Base-by-base conservation (phyloP, 2,888 invertebrate species). In the Chalcis sispes region DNA sequence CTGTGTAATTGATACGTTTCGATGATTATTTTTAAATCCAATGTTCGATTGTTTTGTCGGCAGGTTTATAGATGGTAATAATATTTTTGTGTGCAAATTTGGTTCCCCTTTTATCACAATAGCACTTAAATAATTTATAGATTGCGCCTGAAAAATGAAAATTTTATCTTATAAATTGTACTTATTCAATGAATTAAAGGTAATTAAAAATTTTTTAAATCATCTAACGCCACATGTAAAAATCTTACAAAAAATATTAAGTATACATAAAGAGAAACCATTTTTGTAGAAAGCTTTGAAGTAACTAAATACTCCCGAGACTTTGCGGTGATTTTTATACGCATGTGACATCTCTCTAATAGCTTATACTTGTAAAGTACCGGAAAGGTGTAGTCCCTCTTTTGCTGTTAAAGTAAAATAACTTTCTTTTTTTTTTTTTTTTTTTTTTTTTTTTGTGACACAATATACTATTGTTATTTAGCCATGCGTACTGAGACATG, bases 361-460 rank as follows among this genome's bases (percentile, higher is more conserved):
- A 72, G 72, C 72, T 29, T 40, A 56, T 32, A 4, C 64, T 56
- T 72, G 72, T 72, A 15, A n/a, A 72, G n/a, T 4, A 64, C 56
- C 64, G 72, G 72, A 72, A 62, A 62, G n/a, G 1, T 13, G 40
- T 62, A 62, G 42, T 62, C 18, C 10, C 13, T 27, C 40, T 62
- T 42, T 15, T n/a, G 18, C 25, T 20, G 8, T 18, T 1, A 32
- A 29, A 40, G n/a, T 18, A 52, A 20, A 23, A 18, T 40, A 71
- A 62, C 62, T 62, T 62, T 61, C 54, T 54, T 71, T 23, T 18
- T 29, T 13, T 52, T 20, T 23, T n/a, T 48, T n/a, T n/a, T 1
- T n/a, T n/a, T n/a, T n/a, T 48, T 10, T 48, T 0, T 1, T 10
- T 61, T 23, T 15, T 27, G 1, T 61, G n/a, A n/a, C 8, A 23